These are phyloP conservation scores for Scophthalmus maximus DNA, from an alignment of 2,113 vertebrate species.

Conservation along the genomic window DNA sequence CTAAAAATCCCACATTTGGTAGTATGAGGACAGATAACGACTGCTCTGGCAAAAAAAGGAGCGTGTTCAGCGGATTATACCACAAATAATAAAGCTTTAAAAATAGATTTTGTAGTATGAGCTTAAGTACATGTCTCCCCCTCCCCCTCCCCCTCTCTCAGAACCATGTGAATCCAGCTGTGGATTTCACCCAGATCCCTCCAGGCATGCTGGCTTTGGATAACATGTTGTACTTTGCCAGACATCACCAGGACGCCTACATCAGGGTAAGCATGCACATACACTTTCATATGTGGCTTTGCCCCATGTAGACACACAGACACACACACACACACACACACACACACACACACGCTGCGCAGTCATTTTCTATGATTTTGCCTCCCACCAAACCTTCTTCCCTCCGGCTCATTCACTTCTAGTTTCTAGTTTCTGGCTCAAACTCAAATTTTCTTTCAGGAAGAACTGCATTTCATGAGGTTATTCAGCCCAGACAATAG, in stretches of 20 bases:
- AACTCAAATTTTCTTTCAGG: neutral
- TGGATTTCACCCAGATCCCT: conserved; percentile 98
- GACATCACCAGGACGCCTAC: conserved; percentile 95
- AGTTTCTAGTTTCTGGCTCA: neutral
- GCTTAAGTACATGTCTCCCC: conserved; percentile 9
- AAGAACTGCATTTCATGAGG: neutral
- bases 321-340: conserved; percentile 20
- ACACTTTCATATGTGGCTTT: neutral
- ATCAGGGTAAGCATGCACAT: conserved; percentile 88
- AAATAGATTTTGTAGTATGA: neutral
- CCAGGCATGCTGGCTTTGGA: conserved; percentile 98
- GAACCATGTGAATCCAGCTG: conserved; percentile 98
- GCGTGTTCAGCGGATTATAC: neutral
- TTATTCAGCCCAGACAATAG: neutral
- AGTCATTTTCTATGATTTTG: conserved; percentile 1
- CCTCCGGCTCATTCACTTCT: conserved; percentile 26
- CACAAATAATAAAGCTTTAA: conserved; percentile 16
- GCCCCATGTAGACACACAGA: neutral
- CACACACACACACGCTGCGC: conserved; percentile 8
- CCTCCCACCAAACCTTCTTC: conserved; percentile 20
- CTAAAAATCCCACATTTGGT: too few relatives aligned
- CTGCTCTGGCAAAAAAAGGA: neutral
- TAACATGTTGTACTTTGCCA: conserved; percentile 98
- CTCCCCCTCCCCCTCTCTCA: conserved; percentile 63
- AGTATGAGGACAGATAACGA: neutral